phyloP scores from a whole-genome alignment of 2,888 invertebrate genomes.

The Dromius quadrimaculatus region DNA sequence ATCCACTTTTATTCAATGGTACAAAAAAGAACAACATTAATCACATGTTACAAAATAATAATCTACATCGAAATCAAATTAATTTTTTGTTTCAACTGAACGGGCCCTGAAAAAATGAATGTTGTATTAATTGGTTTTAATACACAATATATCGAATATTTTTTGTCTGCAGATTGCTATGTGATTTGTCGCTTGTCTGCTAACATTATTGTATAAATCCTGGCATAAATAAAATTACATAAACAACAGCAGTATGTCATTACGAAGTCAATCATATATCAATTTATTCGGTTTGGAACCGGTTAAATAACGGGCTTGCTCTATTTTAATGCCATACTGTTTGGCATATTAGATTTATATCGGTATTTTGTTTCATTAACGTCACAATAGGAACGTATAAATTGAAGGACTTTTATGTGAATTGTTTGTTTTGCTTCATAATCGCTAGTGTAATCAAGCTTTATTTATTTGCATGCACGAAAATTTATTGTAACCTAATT shows the following conservation, averaged over 20 bases:
- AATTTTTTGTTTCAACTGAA: slow-evolving; percentile 34
- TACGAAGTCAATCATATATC: slow-evolving; percentile 34
- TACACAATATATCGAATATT: slow-evolving; percentile 27
- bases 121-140: slow-evolving; percentile 33
- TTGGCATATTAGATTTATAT: slow-evolving; percentile 21
- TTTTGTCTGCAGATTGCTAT: slow-evolving; percentile 18
- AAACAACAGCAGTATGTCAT: slow-evolving; percentile 14
- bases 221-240: slow-evolving; percentile 6
- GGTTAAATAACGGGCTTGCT: slow-evolving; percentile 1
- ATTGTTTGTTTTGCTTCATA: slow-evolving; percentile 26
- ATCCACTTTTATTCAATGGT: slow-evolving; percentile 28
- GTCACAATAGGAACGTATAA: slow-evolving; percentile 14
- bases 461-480: slow-evolving; percentile 23
- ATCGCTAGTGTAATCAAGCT: slow-evolving; percentile 11
- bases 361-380: slow-evolving; percentile 31
- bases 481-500: slow-evolving; percentile 29
- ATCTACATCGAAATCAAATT: slow-evolving; percentile 37
- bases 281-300: slow-evolving; percentile 5
- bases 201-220: slow-evolving; percentile 25
- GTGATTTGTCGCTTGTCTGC: slow-evolving; percentile 27
- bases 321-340: slow-evolving; percentile 4
- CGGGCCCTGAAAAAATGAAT: slow-evolving; percentile 25
- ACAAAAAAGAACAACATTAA: slow-evolving; percentile 33
- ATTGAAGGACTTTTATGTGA: slow-evolving; percentile 34
- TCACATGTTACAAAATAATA: slow-evolving; percentile 41